Conservation (phyloP, 2,113 vertebrate species). For the Malurus cyaneus region DNA sequence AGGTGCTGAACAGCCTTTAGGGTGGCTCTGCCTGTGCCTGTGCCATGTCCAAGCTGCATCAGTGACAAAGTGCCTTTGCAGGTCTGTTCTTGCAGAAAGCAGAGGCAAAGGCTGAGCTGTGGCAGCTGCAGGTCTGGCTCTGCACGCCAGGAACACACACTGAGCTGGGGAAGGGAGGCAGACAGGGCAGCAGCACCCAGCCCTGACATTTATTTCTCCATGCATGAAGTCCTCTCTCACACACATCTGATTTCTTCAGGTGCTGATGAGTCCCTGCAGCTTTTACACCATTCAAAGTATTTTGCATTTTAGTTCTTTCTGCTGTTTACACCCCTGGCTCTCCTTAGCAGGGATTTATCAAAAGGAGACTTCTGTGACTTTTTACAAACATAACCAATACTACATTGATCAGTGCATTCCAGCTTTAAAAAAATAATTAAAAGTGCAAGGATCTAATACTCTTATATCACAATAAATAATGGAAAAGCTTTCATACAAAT, state of each 20-base stretch:
- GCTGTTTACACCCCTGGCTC: background rate
- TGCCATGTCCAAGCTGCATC: fast-evolving
- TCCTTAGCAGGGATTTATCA: background rate
- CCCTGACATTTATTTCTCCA: background rate
- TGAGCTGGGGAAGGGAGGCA: background rate
- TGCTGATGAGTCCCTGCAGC: background rate
- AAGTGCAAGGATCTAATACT: background rate
- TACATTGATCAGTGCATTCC: background rate
- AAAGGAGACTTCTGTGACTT: background rate
- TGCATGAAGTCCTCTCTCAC: background rate
- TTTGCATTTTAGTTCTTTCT: background rate
- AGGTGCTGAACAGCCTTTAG: background rate
- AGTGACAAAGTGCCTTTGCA: background rate
- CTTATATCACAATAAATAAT: background rate
- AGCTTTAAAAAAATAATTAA: background rate
- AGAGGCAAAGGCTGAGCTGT: background rate
- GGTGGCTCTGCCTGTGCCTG: background rate
- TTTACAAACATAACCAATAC: background rate
- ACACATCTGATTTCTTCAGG: background rate
- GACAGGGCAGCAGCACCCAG: background rate
- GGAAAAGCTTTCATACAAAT: background rate
- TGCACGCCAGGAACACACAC: background rate
- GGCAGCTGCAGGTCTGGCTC: background rate
- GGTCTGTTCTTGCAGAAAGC: background rate
- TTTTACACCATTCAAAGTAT: background rate